Base-by-base conservation (phyloP, 2,888 invertebrate genomes). In the Coleophora deauratella region DNA sequence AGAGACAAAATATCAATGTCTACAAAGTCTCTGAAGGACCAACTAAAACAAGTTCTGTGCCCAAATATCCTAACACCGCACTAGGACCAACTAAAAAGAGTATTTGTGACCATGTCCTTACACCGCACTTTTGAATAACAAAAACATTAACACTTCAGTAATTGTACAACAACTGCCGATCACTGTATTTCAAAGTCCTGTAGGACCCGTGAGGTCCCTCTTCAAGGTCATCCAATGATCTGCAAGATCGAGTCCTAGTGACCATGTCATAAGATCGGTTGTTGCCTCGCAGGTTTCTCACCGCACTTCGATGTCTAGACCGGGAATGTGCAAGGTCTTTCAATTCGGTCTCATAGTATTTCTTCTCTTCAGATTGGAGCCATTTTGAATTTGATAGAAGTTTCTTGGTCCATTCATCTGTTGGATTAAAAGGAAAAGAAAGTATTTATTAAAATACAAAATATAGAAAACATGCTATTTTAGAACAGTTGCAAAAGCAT, bases 351-450 rank as follows among this genome's bases (percentile, higher is more conserved):
- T 76, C 69, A 57, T 80, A 82, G 52, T 68, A 82, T 40, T 64
- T 72, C 3, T 72, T 59, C 35, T 92, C 92, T 62, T 93, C 91
- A 21, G 84, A 84, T 58, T 89, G 85, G 52, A 93, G 91, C 92
- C 92, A 93, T 41, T 91, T 89, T 21, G 88, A 86, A 59, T 91
- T 90, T 28, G 71, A 89, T 37, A 91, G 87, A 4, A 93, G 68
- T 54, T 91, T 91, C 54, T 91, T 89, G 46, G 91, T 87, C 93
- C 93, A 93, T 62, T 88, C 84, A 35, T 91, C 93, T 85, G 75
- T 39, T 52, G 31, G 21, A 21, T n/a, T n/a, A n/a, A 21, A 21
- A 21, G 21, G 3, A 3, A 21, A 21, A n/a, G n/a, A n/a, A n/a
- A n/a, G n/a, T n/a, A n/a, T n/a, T n/a, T n/a, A n/a, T n/a, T n/a